These are phyloP conservation scores for Typhlichthys eigenmanni DNA, from an alignment of 2,797 vertebrate genomes.

Conservation along the genomic window DNA sequence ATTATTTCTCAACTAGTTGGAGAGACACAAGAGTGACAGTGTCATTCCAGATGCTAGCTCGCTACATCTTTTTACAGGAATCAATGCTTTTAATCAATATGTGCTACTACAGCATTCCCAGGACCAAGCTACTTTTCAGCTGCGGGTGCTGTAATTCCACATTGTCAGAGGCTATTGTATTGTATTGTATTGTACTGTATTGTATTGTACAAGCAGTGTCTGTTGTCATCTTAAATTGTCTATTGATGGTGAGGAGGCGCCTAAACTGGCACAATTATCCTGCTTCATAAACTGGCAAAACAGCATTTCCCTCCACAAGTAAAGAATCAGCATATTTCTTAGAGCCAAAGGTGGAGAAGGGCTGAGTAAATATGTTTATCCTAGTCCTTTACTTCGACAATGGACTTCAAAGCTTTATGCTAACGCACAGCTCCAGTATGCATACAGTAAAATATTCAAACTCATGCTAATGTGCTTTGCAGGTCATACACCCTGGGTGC, in stretches of 20 bases:
- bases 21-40: conserved; percentile 29
- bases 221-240: conserved; percentile 60
- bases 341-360: conserved; percentile 50
- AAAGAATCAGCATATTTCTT: conserved; percentile 38
- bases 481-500: conserved; percentile 41
- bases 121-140: conserved; percentile 53
- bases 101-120: conserved; percentile 46
- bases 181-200: conserved; percentile 32
- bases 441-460: conserved; percentile 43
- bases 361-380: conserved; percentile 59
- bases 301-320: conserved; percentile 35
- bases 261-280: conserved; percentile 61
- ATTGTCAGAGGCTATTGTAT: conserved; percentile 69
- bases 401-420: conserved; percentile 43
- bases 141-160: conserved; percentile 67
- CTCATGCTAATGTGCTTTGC: conserved; percentile 51
- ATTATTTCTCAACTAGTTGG: conserved; percentile 24
- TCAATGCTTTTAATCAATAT: conserved; percentile 49
- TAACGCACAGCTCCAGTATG: conserved; percentile 30
- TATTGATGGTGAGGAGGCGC: conserved; percentile 50
- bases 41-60: conserved; percentile 45
- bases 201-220: conserved; percentile 57
- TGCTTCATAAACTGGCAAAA: conserved; percentile 45
- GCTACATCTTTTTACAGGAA: conserved; percentile 43
- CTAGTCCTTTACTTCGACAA: conserved; percentile 10